Evolutionary conservation across 2,113 vertebrate species (phyloP).

Genomic region (Malurus melanocephalus): DNA sequence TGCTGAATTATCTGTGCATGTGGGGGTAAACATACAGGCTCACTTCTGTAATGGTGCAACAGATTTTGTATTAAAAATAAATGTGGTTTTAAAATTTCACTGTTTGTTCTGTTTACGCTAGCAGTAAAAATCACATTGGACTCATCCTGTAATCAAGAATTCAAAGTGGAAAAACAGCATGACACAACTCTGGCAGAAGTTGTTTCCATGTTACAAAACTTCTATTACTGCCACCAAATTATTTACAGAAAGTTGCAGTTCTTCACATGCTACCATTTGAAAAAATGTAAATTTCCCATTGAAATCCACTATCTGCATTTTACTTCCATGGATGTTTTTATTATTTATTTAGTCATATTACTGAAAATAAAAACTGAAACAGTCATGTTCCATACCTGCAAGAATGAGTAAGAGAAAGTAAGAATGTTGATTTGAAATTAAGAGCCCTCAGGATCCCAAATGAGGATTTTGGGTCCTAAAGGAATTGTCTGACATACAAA

Average conservation of each 20-base stretch:
- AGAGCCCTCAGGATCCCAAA: neutral
- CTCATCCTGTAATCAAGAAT: neutral
- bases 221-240: neutral
- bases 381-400: neutral
- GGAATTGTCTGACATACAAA: neutral
- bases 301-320: neutral
- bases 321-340: neutral
- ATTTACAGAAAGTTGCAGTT: neutral
- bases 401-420: neutral
- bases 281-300: neutral
- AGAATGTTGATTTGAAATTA: neutral
- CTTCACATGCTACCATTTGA: neutral
- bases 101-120: slow-evolving; percentile 49
- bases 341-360: neutral
- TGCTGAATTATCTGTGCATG: slow-evolving; percentile 81
- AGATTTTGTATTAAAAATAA: slow-evolving; percentile 90
- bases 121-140: neutral
- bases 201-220: neutral
- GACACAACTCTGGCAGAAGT: neutral
- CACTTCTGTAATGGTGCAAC: slow-evolving; percentile 81
- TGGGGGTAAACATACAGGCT: slow-evolving; percentile 69
- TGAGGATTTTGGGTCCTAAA: slow-evolving; percentile 5
- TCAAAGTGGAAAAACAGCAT: neutral
- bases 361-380: neutral
- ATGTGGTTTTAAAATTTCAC: slow-evolving; percentile 89